Percentiles rank a stretch among this genome's conserved stretches.
These are phyloP conservation scores for Corythornis vintsioides DNA, from an alignment of 2,113 vertebrate species.

Conservation along the genomic window DNA sequence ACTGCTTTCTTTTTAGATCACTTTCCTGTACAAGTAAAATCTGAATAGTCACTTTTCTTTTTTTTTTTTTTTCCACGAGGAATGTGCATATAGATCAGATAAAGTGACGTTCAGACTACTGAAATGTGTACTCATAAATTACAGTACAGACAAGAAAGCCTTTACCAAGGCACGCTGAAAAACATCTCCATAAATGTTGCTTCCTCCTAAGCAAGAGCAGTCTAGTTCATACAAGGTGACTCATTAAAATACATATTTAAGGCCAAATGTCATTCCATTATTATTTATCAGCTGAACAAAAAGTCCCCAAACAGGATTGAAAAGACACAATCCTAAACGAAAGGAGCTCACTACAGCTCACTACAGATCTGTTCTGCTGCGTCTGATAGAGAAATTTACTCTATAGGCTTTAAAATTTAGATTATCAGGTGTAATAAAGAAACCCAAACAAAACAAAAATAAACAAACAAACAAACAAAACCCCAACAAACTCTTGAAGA, in stretches of 20 bases:
- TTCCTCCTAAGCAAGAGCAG: background rate
- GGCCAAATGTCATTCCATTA: background rate
- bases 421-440: background rate
- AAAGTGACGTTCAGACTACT: background rate
- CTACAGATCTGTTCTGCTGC: background rate
- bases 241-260: constrained; percentile 17
- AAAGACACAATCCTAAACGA: background rate
- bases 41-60: background rate
- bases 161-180: background rate
- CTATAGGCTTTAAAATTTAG: background rate
- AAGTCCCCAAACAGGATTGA: background rate
- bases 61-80: background rate
- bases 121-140: constrained; percentile 23
- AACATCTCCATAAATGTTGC: constrained; percentile 2
- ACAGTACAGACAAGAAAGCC: background rate
- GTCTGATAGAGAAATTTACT: background rate
- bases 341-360: background rate
- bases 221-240: constrained; percentile 10
- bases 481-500: background rate
- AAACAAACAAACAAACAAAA: background rate
- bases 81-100: background rate
- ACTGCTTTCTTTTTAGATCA: background rate
- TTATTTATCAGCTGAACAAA: constrained; percentile 11
- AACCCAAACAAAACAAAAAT: background rate
- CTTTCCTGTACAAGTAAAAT: background rate